Evolutionary conservation across 2,113 vertebrate species (phyloP), one percentile per base, ranked within the genome.

Genomic region (Macaca mulatta): DNA sequence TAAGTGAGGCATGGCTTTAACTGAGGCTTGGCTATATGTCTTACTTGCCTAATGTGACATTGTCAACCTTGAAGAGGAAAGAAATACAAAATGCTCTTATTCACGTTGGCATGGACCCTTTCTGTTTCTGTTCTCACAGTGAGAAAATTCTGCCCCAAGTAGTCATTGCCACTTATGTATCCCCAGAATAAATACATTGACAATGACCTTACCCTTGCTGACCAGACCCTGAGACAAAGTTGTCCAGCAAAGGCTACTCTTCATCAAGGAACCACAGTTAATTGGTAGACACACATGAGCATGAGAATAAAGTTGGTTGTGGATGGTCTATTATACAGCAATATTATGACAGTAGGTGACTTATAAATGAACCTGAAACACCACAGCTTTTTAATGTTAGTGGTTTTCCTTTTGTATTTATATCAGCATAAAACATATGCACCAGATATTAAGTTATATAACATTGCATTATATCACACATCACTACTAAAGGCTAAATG

Each of bases 261-360:
- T 57, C 20, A 64, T 40, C 38, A 91, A 32, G 3, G 70, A 52
- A 55, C 8, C 30, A 77, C 1, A 96, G 30, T 48, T 1, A 75
- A 48, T 0, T 82, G 30, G 4, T 6, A 27, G 17, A 48, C 8
- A 23, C 14, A 0, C 25, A 8, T 3, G 17, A 72, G 5, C 3
- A 30, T 35, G 10, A 32, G 23, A 86, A 90, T 82, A 77, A 95
- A 5, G 13, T 40, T 55, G 79, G 9, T 5, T 32, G 0, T 17
- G 5, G 2, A 27, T 35, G 0, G 9, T 30, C 9, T 61, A 8
- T 78, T 78, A 40, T 3, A 38, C 0, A 83, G 18, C 1, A 74
- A 43, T 32, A 80, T 55, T 48, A n/a, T 32, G 17, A 72, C 10
- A 35, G 25, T 16, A 81, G 30, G 70, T 20, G 8, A 45, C 8